These are phyloP conservation scores for Philotrypesis tridentata DNA, from an alignment of 1,140 invertebrate genomes.

Conservation along the genomic window DNA sequence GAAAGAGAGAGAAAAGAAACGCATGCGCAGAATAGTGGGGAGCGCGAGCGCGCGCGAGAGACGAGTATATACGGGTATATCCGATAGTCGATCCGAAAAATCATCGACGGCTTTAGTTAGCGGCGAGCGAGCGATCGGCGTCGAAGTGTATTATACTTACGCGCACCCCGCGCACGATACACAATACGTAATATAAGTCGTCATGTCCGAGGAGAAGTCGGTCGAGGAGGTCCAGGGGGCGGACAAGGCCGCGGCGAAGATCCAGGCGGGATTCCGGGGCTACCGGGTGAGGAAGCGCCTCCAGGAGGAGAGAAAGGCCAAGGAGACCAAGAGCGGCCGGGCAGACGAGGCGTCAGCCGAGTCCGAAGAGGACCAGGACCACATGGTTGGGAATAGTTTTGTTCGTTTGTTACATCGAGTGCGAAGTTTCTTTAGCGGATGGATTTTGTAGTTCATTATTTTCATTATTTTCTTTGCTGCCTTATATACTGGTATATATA, in stretches of 20 bases:
- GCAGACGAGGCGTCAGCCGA: neutral
- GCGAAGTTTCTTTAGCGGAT: too few species aligned
- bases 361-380: slow-evolving; percentile 12
- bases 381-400: slow-evolving; percentile 13
- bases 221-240: slow-evolving; percentile 46
- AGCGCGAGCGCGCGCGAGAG: too few species aligned
- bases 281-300: slow-evolving; percentile 81
- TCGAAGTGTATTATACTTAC: too few species aligned
- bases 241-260: slow-evolving; percentile 80
- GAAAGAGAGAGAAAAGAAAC: slow-evolving; percentile 9
- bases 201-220: slow-evolving; percentile 25
- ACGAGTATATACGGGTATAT: too few species aligned
- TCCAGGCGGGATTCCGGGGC: slow-evolving; percentile 83
- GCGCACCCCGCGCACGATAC: too few species aligned
- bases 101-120: slow-evolving; percentile 38
- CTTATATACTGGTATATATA: too few species aligned
- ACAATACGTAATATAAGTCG: too few species aligned
- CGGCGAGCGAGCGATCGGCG: slow-evolving; percentile 38
- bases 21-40: slow-evolving; percentile 8
- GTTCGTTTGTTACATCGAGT: neutral
- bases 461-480: too few species aligned
- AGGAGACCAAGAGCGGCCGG: slow-evolving; percentile 8
- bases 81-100: slow-evolving; percentile 26
- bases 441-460: too few species aligned
- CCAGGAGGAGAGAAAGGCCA: slow-evolving; percentile 57